phyloP scores from a whole-genome alignment of 2,113 vertebrate genomes.

The Pteropus alecto region DNA sequence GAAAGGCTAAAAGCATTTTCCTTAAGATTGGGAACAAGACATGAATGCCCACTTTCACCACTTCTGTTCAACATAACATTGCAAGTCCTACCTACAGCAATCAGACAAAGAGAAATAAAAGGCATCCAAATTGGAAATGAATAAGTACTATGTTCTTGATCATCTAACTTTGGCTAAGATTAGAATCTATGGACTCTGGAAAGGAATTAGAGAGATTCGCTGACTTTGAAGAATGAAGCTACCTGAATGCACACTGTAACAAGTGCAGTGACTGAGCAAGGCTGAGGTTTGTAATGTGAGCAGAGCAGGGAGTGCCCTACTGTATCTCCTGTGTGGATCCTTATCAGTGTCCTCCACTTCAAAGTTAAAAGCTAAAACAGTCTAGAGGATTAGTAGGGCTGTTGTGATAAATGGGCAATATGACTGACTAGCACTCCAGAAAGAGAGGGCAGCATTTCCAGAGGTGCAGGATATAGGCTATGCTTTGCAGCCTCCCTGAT shows the following conservation, averaged over 20 bases:
- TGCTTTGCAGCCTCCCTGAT: background rate
- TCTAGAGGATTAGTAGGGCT: background rate
- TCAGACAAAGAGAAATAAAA: too few relatives aligned
- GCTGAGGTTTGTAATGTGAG: background rate
- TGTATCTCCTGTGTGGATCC: background rate
- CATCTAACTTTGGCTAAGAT: background rate
- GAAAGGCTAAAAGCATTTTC: too few relatives aligned
- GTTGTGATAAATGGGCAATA: background rate
- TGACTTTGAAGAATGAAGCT: background rate
- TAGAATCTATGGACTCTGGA: background rate
- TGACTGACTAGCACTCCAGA: background rate
- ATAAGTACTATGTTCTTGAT: background rate
- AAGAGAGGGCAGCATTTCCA: background rate
- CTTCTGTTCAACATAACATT: too few relatives aligned
- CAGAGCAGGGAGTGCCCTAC: background rate
- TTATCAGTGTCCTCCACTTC: background rate
- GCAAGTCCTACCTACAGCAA: too few relatives aligned
- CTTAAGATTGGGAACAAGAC: too few relatives aligned
- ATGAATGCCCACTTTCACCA: too few relatives aligned
- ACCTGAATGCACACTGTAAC: background rate
- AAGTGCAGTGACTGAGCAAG: background rate
- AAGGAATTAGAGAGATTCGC: background rate
- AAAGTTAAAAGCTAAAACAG: background rate
- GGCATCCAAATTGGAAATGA: too few relatives aligned
- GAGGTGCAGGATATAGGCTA: background rate